Percentiles rank a stretch among this genome's conserved stretches.
Evolutionary conservation across 2,797 vertebrate species (phyloP).

Genomic region (Diceros bicornis): DNA sequence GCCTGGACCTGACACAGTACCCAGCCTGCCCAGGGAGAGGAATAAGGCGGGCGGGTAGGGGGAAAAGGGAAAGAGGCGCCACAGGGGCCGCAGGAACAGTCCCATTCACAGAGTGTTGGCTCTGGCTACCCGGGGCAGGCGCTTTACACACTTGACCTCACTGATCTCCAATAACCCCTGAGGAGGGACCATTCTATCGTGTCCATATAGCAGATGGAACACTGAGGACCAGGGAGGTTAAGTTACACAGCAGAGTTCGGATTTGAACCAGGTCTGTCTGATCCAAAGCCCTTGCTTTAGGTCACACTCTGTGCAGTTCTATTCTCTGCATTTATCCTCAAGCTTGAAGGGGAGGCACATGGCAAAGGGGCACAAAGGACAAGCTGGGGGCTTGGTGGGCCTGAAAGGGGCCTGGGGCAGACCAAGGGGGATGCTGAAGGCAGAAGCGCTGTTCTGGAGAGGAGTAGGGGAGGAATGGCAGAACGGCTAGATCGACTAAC

Average conservation of each 20-base stretch:
- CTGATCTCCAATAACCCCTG: background rate
- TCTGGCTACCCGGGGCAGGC: background rate
- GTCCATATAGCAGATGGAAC: background rate
- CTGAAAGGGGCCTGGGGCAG: background rate
- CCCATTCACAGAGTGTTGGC: background rate
- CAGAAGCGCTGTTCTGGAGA: background rate
- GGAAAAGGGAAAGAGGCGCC: too few species aligned
- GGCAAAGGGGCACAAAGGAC: background rate
- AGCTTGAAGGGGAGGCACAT: background rate
- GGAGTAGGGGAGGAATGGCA: background rate
- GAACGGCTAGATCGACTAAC: background rate
- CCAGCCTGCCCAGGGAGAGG: background rate
- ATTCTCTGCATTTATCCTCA: background rate
- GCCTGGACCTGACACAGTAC: background rate
- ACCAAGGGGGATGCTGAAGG: background rate
- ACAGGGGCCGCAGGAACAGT: background rate
- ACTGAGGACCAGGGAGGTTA: background rate
- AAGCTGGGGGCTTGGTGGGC: background rate
- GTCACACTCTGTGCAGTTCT: background rate
- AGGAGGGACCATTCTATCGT: background rate
- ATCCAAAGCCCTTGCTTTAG: background rate
- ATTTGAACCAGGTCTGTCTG: background rate
- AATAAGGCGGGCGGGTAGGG: background rate
- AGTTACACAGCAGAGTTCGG: background rate
- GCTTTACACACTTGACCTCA: background rate